Conservation (phyloP, 2,888 invertebrate genomes). For the Norana najaformis region DNA sequence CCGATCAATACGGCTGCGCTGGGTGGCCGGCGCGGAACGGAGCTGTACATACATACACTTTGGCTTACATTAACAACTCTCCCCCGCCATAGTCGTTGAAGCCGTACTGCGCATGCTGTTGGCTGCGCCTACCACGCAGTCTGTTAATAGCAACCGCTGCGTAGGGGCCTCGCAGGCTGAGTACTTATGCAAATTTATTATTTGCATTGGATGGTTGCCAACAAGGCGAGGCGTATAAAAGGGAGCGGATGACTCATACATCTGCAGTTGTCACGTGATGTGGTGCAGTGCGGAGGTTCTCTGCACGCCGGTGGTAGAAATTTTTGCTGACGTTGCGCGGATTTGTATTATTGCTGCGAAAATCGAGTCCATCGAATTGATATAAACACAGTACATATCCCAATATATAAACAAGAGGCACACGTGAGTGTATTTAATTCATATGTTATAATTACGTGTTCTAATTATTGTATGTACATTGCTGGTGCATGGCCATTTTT, state of each 20-base stretch:
- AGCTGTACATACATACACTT: neutral
- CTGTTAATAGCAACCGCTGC: too few relatives aligned
- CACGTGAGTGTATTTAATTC: neutral
- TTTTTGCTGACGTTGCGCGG: neutral
- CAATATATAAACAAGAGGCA: neutral
- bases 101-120: too few relatives aligned
- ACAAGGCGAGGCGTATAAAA: neutral
- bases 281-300: neutral
- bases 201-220: neutral
- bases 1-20: neutral
- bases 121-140: too few relatives aligned
- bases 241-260: neutral
- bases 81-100: neutral
- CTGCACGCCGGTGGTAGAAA: neutral
- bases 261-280: neutral
- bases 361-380: conserved; percentile 4
- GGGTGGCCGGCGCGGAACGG: neutral
- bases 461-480: too few relatives aligned
- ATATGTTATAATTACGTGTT: too few relatives aligned
- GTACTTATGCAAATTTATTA: neutral
- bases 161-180: neutral
- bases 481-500: too few relatives aligned
- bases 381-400: neutral
- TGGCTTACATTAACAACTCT: neutral
- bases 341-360: neutral